Percentiles rank a stretch among this genome's conserved stretches.
These are phyloP conservation scores for Notodonta ziczac DNA, from an alignment of 2,888 invertebrate species.

Conservation along the genomic window DNA sequence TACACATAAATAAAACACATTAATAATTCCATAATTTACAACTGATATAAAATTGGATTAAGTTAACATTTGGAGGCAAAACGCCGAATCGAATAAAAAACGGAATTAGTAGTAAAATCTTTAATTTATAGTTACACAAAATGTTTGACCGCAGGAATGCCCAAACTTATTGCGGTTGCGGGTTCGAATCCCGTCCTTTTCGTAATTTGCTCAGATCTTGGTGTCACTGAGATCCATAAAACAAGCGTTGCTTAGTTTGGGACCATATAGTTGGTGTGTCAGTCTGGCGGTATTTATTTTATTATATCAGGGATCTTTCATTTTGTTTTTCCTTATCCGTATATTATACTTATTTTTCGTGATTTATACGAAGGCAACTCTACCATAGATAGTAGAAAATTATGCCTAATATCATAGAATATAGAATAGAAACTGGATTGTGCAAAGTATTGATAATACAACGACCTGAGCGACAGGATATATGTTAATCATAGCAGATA, in stretches of 20 bases:
- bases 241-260: too few relatives aligned
- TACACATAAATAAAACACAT: not conserved
- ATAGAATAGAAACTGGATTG: not conserved
- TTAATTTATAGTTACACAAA: not conserved
- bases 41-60: conserved; percentile 14
- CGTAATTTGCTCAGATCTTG: too few relatives aligned
- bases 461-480: conserved; percentile 21
- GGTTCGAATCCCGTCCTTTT: too few relatives aligned
- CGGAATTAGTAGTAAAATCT: conserved; percentile 14
- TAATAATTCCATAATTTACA: conserved; percentile 10
- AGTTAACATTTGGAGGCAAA: conserved; percentile 12
- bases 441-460: not conserved
- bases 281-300: too few relatives aligned
- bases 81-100: conserved; percentile 22
- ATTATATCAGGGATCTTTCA: too few relatives aligned
- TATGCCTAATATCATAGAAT: not conserved
- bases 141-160: not conserved
- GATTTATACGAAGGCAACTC: too few relatives aligned
- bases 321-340: too few relatives aligned
- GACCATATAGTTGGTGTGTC: too few relatives aligned
- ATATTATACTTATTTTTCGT: too few relatives aligned
- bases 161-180: not conserved
- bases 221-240: too few relatives aligned
- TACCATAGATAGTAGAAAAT: too few relatives aligned
- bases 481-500: conserved; percentile 43